These are phyloP conservation scores for Pantherophis alleghaniensis DNA, from an alignment of 2,797 vertebrate species.

Conservation along the genomic window DNA sequence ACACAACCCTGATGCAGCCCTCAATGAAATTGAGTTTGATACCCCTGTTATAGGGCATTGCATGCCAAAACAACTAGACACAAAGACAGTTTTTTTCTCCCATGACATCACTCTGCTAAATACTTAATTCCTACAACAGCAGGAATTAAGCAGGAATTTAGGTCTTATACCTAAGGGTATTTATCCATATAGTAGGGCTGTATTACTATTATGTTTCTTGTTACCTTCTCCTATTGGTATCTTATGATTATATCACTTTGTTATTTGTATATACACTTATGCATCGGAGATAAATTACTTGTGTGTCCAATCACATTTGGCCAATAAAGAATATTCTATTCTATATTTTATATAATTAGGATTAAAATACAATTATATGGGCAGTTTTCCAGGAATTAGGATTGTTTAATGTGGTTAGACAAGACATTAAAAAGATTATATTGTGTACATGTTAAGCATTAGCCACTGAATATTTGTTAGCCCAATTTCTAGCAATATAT, in stretches of 20 bases:
- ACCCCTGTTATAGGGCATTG: background rate
- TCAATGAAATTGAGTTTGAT: no score
- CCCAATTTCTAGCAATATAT: background rate
- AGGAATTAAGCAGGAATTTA: no score
- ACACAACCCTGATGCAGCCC: no score
- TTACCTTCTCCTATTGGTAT: background rate
- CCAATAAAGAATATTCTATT: background rate
- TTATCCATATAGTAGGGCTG: background rate
- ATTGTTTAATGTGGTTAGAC: background rate
- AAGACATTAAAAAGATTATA: background rate
- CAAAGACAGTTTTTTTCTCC: background rate
- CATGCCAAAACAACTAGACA: background rate
- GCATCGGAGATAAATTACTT: background rate
- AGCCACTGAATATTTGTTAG: background rate
- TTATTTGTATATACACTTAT: background rate
- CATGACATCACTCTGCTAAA: background rate
- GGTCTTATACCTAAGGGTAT: background rate
- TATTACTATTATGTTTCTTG: background rate
- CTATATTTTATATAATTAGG: background rate
- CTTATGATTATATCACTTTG: background rate
- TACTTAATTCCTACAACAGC: background rate
- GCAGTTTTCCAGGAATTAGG: background rate
- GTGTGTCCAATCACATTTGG: background rate
- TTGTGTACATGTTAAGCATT: background rate
- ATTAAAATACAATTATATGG: background rate